Conservation (phyloP, 2,888 invertebrate species). For the Nowickia ferox region DNA sequence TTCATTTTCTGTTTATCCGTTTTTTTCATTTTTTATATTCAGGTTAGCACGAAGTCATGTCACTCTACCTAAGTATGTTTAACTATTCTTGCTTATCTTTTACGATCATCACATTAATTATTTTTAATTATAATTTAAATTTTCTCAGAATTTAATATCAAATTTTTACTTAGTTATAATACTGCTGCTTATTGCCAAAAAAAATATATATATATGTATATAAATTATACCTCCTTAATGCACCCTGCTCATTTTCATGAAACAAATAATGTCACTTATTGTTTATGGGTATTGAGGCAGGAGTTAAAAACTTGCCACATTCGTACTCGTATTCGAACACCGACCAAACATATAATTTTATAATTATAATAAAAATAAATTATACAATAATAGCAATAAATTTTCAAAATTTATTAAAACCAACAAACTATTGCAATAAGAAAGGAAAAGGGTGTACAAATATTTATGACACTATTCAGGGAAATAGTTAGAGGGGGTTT, state of each 20-base stretch:
- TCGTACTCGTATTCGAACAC: not conserved
- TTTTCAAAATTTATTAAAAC: constrained; percentile 35
- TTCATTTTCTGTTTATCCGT: too few relatives aligned
- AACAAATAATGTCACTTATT: constrained; percentile 12
- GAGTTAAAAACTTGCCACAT: not conserved
- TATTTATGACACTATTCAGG: not conserved
- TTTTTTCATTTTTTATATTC: too few relatives aligned
- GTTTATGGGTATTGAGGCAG: constrained; percentile 9
- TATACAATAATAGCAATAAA: constrained; percentile 60
- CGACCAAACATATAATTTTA: constrained; percentile 10
- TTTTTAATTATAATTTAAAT: too few relatives aligned
- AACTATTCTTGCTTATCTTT: too few relatives aligned
- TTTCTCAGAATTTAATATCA: not conserved
- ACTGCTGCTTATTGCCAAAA: not conserved
- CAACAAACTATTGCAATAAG: not conserved
- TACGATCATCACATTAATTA: too few relatives aligned
- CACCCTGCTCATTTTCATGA: not conserved
- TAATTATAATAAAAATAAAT: constrained; percentile 59
- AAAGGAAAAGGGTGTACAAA: not conserved
- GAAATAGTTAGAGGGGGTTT: not conserved
- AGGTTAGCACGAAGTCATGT: too few relatives aligned
- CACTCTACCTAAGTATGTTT: too few relatives aligned
- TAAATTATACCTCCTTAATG: not conserved
- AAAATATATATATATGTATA: too few relatives aligned
- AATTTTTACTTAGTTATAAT: not conserved